Percentiles rank a stretch among this genome's conserved stretches.
Conservation (phyloP, 2,888 invertebrate species). For the Drosophila melanosoma region DNA sequence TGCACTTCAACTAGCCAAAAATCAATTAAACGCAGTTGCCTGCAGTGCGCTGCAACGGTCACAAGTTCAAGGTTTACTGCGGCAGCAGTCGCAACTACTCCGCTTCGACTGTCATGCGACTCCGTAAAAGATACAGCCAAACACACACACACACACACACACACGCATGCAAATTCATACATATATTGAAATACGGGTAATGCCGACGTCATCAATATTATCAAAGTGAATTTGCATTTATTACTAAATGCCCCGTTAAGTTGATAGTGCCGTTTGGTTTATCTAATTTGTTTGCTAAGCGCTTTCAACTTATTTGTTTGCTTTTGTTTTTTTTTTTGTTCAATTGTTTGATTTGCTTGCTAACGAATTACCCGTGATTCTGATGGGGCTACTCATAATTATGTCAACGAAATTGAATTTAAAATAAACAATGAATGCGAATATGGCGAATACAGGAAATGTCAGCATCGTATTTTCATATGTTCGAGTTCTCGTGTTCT, state of each 20-base stretch:
- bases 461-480: constrained; percentile 9
- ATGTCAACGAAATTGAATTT: constrained; percentile 59
- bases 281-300: constrained; percentile 48
- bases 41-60: constrained; percentile 48
- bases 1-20: constrained; percentile 51
- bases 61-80: constrained; percentile 68
- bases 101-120: constrained; percentile 44
- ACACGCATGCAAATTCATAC: neutral
- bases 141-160: neutral
- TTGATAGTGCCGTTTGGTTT: constrained; percentile 12
- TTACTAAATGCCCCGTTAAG: constrained; percentile 50
- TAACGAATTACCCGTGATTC: constrained; percentile 67
- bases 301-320: neutral
- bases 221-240: constrained; percentile 41
- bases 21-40: constrained; percentile 54
- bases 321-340: constrained; percentile 5
- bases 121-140: constrained; percentile 12
- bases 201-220: constrained; percentile 28
- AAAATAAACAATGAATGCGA: constrained; percentile 53
- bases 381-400: constrained; percentile 51
- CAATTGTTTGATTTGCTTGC: constrained; percentile 57
- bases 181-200: constrained; percentile 10
- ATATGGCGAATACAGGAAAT: constrained; percentile 16
- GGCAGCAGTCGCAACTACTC: constrained; percentile 5
- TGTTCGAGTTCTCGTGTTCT: neutral